These are phyloP conservation scores for Dusona sp. DNA, from an alignment of 2,888 invertebrate species.

Conservation along the genomic window DNA sequence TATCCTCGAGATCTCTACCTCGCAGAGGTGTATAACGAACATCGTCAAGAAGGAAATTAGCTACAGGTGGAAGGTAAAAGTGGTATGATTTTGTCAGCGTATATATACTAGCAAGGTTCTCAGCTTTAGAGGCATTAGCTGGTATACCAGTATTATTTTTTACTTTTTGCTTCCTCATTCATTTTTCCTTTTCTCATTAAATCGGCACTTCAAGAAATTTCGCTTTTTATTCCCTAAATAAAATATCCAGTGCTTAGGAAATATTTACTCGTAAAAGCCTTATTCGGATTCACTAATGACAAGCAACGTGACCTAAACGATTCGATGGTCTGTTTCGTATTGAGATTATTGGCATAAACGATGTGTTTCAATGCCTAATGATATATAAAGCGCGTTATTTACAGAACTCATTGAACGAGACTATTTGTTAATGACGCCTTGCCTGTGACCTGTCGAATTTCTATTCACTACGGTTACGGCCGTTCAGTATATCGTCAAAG, in stretches of 20 bases:
- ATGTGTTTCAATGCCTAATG: constrained; percentile 17
- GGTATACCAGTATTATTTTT: constrained; percentile 21
- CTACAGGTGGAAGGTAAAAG: constrained; percentile 59
- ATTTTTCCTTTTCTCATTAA: not conserved
- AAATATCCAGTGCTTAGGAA: constrained; percentile 3
- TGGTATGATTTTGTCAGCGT: constrained; percentile 38
- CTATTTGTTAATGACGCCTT: not conserved
- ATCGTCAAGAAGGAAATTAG: constrained; percentile 55
- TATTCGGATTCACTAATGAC: constrained; percentile 7
- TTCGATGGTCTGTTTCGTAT: not conserved
- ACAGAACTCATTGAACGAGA: constrained; percentile 2
- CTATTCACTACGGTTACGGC: not conserved
- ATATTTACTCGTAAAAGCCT: constrained; percentile 42
- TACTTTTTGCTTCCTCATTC: constrained; percentile 41
- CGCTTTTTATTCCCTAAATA: constrained; percentile 6
- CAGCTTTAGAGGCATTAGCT: constrained; percentile 17
- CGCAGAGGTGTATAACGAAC: constrained; percentile 35
- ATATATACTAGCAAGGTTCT: constrained; percentile 27
- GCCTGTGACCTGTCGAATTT: no score
- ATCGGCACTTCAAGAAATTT: constrained; percentile 17
- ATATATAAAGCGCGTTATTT: constrained; percentile 1
- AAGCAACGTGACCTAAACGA: constrained; percentile 4
- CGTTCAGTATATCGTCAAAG: no score
- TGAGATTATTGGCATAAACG: not conserved
- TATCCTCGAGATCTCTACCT: constrained; percentile 59